Evolutionary conservation across 2,888 invertebrate genomes (phyloP).

Genomic region (Pseudococcus jackbeardsleyi): DNA sequence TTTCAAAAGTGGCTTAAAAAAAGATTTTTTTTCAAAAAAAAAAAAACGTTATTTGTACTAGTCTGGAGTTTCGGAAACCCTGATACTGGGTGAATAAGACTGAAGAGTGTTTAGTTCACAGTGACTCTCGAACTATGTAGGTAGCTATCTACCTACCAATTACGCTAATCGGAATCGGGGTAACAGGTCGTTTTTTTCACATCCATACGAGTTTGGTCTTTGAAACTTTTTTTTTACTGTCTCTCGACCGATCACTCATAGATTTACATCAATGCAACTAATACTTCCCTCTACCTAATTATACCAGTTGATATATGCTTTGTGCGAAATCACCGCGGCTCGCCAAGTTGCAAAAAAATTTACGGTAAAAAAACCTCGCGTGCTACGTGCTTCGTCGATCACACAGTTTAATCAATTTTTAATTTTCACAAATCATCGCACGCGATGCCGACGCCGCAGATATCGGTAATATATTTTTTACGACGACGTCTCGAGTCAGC

Average conservation of each 20-base stretch:
- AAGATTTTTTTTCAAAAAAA: no score
- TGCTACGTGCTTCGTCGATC: neutral
- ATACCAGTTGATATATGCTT: neutral
- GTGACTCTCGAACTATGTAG: no score
- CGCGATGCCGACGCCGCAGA: neutral
- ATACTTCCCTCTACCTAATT: no score
- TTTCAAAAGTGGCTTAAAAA: no score
- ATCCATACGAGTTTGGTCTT: neutral
- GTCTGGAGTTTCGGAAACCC: no score
- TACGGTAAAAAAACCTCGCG: neutral
- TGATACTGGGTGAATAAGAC: no score
- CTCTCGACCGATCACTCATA: neutral
- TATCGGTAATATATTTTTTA: neutral
- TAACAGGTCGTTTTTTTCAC: neutral
- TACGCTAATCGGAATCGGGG: neutral
- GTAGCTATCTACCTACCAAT: no score
- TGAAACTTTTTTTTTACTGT: neutral
- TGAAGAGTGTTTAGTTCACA: no score
- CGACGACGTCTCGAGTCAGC: neutral
- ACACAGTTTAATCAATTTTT: neutral
- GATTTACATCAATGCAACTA: neutral
- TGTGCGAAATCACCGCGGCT: neutral
- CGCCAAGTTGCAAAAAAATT: neutral
- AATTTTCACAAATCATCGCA: conserved; percentile 23
- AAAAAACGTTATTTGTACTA: no score